Evolutionary conservation across 2,113 vertebrate genomes (phyloP), one percentile per base, ranked within the genome.

Genomic region (Corvus moneduloides): DNA sequence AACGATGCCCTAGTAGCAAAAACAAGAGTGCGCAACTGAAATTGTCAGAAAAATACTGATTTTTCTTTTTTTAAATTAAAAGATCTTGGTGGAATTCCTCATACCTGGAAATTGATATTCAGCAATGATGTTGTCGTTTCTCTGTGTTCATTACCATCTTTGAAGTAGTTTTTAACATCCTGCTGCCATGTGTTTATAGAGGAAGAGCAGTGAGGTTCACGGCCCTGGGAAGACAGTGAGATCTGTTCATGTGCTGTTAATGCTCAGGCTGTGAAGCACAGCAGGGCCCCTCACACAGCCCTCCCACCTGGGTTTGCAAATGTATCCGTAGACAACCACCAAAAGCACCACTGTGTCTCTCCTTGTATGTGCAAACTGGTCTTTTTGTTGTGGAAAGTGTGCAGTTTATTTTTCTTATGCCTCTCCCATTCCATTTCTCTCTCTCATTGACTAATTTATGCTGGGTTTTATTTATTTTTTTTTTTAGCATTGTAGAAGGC

Each of bases 361-460:
- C 94, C 59, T 16, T 81, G 75, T 78, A 9, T 58, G 3, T 68
- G 93, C 61, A 33, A 71, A 48, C 69, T 33, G 59, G 69, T 83
- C 66, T 77, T 89, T 69, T 90, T 93, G 95, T 93, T 24, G 64
- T 78, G 93, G 78, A 89, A 93, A 91, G 76, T 8, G 26, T 95
- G 94, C 92, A 17, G 73, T 92, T 93, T 88, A 68, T 92, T 96
- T 95, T 89, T 35, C 89, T 96, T 87, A 59, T 79, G 92, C 92
- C 88, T 94, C 77, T 92, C 64, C 85, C 90, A 96, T 96, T 26
- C 94, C 87, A 33, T 91, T 89, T 76, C 93, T 92, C 56, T 96
- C 82, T 93, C 84, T 81, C 95, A 95, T 98, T 96, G 91, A 97
- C 96, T 96, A 89, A 96, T 97, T 90, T 89, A 41, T 94, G 94